Evolutionary conservation across 2,797 vertebrate species (phyloP).

Genomic region (Sebastes dallii): DNA sequence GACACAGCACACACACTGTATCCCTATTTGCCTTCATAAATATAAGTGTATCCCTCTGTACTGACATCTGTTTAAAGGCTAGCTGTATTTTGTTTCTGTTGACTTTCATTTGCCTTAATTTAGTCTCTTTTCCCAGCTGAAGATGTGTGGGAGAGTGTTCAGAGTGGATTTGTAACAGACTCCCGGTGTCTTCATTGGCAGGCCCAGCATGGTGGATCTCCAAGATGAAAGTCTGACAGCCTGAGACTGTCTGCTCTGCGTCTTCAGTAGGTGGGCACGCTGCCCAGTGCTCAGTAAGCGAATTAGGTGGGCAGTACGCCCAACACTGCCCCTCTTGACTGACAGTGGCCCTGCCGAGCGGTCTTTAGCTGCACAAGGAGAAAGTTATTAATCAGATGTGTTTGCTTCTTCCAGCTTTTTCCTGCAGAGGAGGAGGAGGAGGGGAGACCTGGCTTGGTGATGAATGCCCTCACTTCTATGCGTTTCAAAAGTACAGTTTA

Average conservation of each 20-base stretch:
- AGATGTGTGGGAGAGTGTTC: conserved; percentile 46
- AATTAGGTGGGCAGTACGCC: conserved; percentile 70
- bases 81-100: conserved; percentile 5
- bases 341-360: conserved; percentile 60
- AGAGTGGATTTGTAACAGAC: conserved; percentile 51
- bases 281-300: conserved; percentile 68
- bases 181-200: conserved; percentile 65
- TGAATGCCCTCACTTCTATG: conserved; percentile 73
- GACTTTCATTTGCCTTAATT: conserved; percentile 47
- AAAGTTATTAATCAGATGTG: conserved; percentile 74
- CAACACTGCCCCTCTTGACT: conserved; percentile 55
- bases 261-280: conserved; percentile 59
- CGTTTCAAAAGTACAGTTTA: conserved; percentile 79
- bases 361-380: conserved; percentile 70
- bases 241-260: conserved; percentile 57
- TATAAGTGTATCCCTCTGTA: conserved; percentile 10
- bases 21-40: conserved; percentile 1
- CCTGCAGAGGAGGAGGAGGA: conserved; percentile 33
- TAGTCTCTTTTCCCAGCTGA: conserved; percentile 37
- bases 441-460: conserved; percentile 58
- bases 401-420: conserved; percentile 53
- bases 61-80: conserved; percentile 25
- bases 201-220: conserved; percentile 66
- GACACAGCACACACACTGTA: background rate
- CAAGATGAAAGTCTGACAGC: conserved; percentile 66